Conservation (phyloP, 2,888 invertebrate species). For the Xanthostigma xanthostigma region DNA sequence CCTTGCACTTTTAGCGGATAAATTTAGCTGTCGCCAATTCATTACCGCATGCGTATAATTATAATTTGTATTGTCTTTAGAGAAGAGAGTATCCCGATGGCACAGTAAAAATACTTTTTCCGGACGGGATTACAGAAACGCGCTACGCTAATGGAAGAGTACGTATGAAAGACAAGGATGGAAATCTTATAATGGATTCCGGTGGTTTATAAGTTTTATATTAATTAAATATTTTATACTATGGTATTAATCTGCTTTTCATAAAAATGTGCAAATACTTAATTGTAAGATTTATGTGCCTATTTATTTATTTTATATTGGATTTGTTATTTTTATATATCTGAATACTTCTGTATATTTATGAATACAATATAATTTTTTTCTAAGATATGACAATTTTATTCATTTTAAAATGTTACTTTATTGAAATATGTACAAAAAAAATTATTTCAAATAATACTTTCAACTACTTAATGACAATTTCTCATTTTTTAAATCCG, state of each 20-base stretch:
- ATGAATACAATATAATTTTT: no score
- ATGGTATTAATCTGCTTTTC: neutral
- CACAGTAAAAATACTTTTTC: constrained; percentile 75
- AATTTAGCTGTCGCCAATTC: no score
- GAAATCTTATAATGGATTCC: constrained; percentile 66
- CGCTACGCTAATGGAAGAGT: constrained; percentile 80
- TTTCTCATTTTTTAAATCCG: neutral
- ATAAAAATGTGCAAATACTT: no score
- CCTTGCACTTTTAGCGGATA: no score
- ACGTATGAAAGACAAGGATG: constrained; percentile 72
- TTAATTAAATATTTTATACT: neutral
- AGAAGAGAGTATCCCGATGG: constrained; percentile 87
- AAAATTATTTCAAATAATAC: neutral
- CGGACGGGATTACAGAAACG: constrained; percentile 81
- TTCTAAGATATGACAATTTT: no score
- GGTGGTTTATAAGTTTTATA: neutral
- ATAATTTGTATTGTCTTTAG: constrained; percentile 29
- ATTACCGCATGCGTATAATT: no score
- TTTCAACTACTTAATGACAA: neutral
- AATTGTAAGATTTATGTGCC: no score
- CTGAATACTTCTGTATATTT: no score
- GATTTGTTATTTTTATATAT: no score
- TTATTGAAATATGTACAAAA: no score
- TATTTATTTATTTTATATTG: no score
- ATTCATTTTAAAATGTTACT: no score